Conservation (phyloP, 2,113 vertebrate genomes). For the Tauraco erythrolophus region DNA sequence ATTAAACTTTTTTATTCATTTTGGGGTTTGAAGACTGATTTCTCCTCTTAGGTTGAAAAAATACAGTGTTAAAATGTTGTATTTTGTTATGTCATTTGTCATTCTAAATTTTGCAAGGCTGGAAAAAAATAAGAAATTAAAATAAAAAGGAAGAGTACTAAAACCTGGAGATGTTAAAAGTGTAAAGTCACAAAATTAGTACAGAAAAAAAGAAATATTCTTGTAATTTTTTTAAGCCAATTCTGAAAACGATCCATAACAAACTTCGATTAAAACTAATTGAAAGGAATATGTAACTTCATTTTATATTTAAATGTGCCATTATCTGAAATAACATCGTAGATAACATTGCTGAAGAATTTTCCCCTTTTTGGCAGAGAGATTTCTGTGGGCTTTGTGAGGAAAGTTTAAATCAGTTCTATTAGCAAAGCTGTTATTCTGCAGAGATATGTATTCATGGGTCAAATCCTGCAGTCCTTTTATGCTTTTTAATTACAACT, state of each 20-base stretch:
- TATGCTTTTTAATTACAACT: conserved; percentile 4
- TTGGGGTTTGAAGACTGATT: not conserved
- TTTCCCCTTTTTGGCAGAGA: not conserved
- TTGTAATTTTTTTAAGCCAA: not conserved
- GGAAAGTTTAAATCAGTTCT: not conserved
- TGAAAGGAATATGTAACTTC: not conserved
- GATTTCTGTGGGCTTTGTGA: not conserved
- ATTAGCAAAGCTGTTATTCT: not conserved
- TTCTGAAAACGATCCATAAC: not conserved
- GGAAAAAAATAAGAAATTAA: not conserved
- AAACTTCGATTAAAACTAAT: not conserved
- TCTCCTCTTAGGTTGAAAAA: not conserved
- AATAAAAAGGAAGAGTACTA: not conserved
- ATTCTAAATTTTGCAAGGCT: not conserved
- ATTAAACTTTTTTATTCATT: not conserved
- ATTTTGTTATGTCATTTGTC: not conserved
- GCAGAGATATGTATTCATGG: not conserved
- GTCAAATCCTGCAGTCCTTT: not conserved
- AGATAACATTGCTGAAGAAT: not conserved
- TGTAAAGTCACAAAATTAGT: not conserved
- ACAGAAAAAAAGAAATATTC: not conserved
- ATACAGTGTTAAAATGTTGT: not conserved
- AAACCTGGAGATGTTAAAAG: not conserved
- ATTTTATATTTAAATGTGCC: not conserved
- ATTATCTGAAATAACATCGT: not conserved